These are phyloP conservation scores for Cataglyphis altisquamis DNA, from an alignment of 2,888 invertebrate genomes.

Conservation along the genomic window DNA sequence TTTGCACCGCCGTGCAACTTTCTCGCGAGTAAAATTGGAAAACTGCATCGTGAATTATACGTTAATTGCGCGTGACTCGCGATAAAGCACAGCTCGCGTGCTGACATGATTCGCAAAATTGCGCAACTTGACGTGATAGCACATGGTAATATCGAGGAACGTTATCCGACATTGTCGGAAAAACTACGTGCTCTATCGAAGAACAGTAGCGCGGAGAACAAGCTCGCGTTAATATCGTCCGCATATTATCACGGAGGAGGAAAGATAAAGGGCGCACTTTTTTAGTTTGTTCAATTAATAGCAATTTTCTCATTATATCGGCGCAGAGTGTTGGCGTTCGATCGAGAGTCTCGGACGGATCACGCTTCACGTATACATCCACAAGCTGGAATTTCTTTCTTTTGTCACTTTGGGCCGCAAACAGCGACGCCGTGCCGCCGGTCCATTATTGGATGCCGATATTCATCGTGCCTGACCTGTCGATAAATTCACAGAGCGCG, in stretches of 20 bases:
- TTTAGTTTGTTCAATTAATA: constrained; percentile 44
- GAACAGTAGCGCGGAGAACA: background rate
- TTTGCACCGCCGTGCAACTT: constrained; percentile 32
- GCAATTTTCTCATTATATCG: constrained; percentile 51
- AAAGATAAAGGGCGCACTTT: background rate
- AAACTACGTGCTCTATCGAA: background rate
- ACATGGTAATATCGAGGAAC: background rate
- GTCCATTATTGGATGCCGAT: constrained; percentile 71
- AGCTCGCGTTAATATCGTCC: constrained; percentile 10
- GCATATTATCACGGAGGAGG: constrained; percentile 14
- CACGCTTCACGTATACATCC: constrained; percentile 1
- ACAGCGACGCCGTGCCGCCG: constrained; percentile 53
- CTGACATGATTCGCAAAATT: constrained; percentile 34
- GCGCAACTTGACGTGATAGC: constrained; percentile 25
- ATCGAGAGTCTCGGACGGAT: constrained; percentile 30
- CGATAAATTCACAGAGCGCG: constrained; percentile 58
- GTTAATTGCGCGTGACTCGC: constrained; percentile 48
- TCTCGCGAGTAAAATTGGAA: constrained; percentile 48
- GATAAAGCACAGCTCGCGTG: constrained; percentile 40
- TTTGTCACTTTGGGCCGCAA: constrained; percentile 56
- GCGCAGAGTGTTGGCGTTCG: constrained; percentile 12
- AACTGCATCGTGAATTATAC: constrained; percentile 54
- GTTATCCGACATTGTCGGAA: background rate
- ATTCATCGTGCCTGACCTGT: constrained; percentile 59
- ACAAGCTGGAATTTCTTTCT: constrained; percentile 43